A percentile compares a stretch with the other conserved stretches of the same genome.
These are phyloP conservation scores for Bradypodion ventrale DNA, from an alignment of 2,797 vertebrate genomes.

Conservation along the genomic window DNA sequence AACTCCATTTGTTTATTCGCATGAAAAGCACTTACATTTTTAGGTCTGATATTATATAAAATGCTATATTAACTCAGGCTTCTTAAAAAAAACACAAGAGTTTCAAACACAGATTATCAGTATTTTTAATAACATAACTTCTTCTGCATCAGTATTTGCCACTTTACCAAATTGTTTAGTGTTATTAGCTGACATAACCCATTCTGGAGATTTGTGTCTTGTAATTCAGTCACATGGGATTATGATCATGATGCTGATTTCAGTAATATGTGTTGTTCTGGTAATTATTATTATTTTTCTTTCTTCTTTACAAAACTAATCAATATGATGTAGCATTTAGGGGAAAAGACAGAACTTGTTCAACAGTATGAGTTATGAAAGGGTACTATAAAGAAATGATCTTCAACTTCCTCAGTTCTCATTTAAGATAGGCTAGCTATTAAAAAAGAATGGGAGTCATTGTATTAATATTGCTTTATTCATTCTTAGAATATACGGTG, in stretches of 20 bases:
- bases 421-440: not conserved
- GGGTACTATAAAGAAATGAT: not conserved
- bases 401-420: not conserved
- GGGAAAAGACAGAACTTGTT: not conserved
- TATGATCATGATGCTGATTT: not conserved
- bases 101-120: not conserved
- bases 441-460: not conserved
- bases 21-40: not conserved
- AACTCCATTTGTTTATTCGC: not conserved
- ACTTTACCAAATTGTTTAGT: not conserved
- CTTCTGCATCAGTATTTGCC: not conserved
- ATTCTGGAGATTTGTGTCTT: not conserved
- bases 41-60: not conserved
- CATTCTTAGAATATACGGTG: not conserved
- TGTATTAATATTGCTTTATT: not conserved
- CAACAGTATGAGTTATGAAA: not conserved
- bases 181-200: not conserved
- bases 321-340: not conserved
- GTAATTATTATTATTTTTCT: not conserved
- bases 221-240: constrained; percentile 4
- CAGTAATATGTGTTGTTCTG: not conserved
- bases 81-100: not conserved
- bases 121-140: not conserved
- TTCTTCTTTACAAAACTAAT: not conserved
- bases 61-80: not conserved